These are phyloP conservation scores for Triplophysa rosa DNA, from an alignment of 2,113 vertebrate species.

Conservation along the genomic window DNA sequence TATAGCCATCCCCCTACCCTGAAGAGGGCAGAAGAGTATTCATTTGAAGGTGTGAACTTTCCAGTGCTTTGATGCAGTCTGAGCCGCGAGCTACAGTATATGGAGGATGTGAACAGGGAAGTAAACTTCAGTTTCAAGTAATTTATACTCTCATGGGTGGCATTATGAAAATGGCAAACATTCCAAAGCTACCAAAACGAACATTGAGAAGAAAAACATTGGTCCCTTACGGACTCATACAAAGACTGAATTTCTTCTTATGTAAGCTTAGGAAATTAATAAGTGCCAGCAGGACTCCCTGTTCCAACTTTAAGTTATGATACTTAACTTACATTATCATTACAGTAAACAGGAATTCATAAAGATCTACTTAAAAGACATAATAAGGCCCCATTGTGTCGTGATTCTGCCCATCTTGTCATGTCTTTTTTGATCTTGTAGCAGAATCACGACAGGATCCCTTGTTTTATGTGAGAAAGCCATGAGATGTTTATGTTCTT, in stretches of 20 bases:
- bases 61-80: not conserved
- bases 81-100: not conserved
- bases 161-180: slow-evolving; percentile 5
- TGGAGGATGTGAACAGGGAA: not conserved
- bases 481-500: too few species aligned
- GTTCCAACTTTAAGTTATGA: too few species aligned
- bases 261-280: too few species aligned
- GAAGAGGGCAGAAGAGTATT: slow-evolving; percentile 71
- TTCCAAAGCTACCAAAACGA: slow-evolving; percentile 6
- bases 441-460: too few species aligned
- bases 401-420: too few species aligned
- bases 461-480: too few species aligned
- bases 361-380: too few species aligned
- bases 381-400: too few species aligned
- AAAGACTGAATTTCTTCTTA: not conserved
- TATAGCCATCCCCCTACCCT: slow-evolving; percentile 63
- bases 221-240: not conserved
- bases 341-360: too few species aligned
- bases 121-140: not conserved
- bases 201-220: not conserved
- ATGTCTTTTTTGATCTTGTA: too few species aligned
- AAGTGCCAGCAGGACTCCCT: too few species aligned
- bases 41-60: slow-evolving; percentile 36
- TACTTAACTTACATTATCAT: too few species aligned
- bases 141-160: not conserved